Percentiles rank a stretch among this genome's conserved stretches.
Conservation (phyloP, 92 coral and sea anemone species). For the Ricordea florida region DNA sequence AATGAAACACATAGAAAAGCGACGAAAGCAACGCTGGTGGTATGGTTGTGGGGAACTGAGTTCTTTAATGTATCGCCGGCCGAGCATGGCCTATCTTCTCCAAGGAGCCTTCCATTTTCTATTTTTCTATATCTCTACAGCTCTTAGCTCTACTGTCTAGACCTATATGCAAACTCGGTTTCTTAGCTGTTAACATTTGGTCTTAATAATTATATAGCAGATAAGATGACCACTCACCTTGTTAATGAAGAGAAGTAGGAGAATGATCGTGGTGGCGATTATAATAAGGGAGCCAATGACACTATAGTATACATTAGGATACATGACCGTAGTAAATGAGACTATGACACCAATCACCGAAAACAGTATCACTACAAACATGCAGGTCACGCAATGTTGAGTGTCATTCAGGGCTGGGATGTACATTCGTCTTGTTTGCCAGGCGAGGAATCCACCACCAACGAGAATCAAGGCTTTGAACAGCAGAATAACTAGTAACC, state of each 20-base stretch:
- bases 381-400: conserved; percentile 79
- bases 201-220: background rate
- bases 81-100: too few relatives aligned
- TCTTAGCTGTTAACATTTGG: too few relatives aligned
- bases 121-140: too few relatives aligned
- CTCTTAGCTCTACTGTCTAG: too few relatives aligned
- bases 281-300: conserved; percentile 66
- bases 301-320: conserved; percentile 77
- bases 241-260: conserved; percentile 73
- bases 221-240: conserved; percentile 57
- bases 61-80: too few relatives aligned
- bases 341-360: conserved; percentile 63
- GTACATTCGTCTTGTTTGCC: conserved; percentile 90
- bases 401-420: conserved; percentile 87
- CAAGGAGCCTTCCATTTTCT: too few relatives aligned
- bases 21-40: too few relatives aligned
- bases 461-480: conserved; percentile 65
- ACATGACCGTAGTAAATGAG: conserved; percentile 60
- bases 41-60: too few relatives aligned
- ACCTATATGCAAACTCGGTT: too few relatives aligned
- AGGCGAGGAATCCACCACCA: conserved; percentile 86
- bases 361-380: conserved; percentile 68
- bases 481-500: conserved; percentile 73
- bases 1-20: too few relatives aligned
- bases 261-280: conserved; percentile 74